A percentile compares a stretch with the other conserved stretches of the same genome.
Conservation (phyloP, 2,797 vertebrate species). For the Philypnodon macrostomus region DNA sequence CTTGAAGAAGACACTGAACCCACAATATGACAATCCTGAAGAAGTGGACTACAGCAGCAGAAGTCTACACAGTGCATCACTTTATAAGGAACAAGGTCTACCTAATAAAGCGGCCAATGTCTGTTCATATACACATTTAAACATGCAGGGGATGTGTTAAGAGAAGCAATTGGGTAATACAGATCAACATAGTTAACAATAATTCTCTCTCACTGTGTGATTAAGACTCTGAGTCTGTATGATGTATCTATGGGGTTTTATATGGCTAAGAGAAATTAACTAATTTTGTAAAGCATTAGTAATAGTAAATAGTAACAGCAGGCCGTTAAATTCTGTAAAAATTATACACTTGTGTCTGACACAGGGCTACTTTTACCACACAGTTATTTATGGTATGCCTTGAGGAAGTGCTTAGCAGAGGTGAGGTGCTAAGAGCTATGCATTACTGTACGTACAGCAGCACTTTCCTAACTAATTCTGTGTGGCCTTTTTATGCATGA, state of each 20-base stretch:
- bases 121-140: no score
- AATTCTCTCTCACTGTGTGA: no score
- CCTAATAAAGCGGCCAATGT: no score
- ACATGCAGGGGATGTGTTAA: no score
- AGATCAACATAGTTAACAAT: no score
- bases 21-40: no score
- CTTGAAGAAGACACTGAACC: no score
- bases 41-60: no score
- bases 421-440: conserved; percentile 9
- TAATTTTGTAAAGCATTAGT: conserved; percentile 1
- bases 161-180: no score
- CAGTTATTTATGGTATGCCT: conserved; percentile 7
- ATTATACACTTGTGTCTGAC: not conserved
- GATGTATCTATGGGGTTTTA: not conserved
- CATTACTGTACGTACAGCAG: conserved; percentile 9
- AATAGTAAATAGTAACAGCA: conserved; percentile 3
- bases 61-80: no score
- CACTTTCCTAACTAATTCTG: conserved; percentile 5
- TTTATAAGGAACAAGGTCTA: no score
- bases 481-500: conserved; percentile 1
- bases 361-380: not conserved
- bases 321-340: conserved; percentile 1
- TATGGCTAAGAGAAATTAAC: not conserved
- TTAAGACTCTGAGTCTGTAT: no score
- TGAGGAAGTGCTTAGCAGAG: conserved; percentile 4